Percentiles rank a stretch among this genome's conserved stretches.
Evolutionary conservation across 1,140 invertebrate genomes (phyloP).

Genomic region (Apocrypta bakeri): DNA sequence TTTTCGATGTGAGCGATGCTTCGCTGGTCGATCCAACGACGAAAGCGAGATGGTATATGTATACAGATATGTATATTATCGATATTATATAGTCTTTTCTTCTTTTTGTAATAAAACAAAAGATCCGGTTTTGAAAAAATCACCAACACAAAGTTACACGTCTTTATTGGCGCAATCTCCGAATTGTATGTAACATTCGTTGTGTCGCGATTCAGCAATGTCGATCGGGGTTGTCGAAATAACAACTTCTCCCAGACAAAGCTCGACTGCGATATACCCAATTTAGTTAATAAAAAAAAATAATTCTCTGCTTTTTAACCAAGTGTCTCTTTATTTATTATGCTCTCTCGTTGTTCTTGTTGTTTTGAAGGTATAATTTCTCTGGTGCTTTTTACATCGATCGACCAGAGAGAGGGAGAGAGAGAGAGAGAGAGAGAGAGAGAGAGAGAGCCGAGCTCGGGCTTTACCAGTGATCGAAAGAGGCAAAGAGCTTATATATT

Average conservation of each 20-base stretch:
- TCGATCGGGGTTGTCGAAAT: neutral
- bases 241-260: neutral
- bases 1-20: slow-evolving; percentile 23
- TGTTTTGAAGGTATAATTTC: no score
- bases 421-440: neutral
- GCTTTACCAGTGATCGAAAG: neutral
- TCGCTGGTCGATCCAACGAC: slow-evolving; percentile 45
- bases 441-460: neutral
- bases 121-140: neutral
- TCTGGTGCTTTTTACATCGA: no score
- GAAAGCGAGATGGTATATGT: neutral
- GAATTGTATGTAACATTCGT: neutral
- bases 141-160: neutral
- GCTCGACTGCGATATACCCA: neutral
- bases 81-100: neutral
- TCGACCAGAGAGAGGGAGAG: neutral
- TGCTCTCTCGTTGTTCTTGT: no score
- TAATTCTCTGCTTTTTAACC: slow-evolving; percentile 18
- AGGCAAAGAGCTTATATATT: slow-evolving; percentile 13
- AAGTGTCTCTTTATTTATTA: slow-evolving; percentile 24
- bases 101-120: neutral
- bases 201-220: neutral
- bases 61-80: neutral
- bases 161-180: slow-evolving; percentile 15
- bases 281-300: slow-evolving; percentile 15